phyloP scores from a whole-genome alignment of 2,888 invertebrate species.

The Pyralis farinalis region DNA sequence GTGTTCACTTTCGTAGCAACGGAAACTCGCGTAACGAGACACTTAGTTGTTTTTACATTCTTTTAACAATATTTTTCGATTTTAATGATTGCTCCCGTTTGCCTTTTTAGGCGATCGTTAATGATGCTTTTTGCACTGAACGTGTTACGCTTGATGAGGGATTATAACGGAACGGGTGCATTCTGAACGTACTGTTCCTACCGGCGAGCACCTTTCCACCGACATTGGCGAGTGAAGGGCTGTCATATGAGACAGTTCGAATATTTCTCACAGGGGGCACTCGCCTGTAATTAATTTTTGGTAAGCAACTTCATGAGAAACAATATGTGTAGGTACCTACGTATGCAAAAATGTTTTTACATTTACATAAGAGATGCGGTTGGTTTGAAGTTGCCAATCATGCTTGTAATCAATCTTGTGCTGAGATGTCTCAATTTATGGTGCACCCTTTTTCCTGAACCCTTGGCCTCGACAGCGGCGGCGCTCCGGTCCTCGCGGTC shows the following conservation, averaged over 20 bases:
- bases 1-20: constrained; percentile 76
- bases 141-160: constrained; percentile 68
- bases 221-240: constrained; percentile 62
- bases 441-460: constrained; percentile 44
- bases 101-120: constrained; percentile 77
- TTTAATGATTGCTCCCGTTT: constrained; percentile 77
- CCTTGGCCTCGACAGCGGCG: constrained; percentile 20
- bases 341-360: constrained; percentile 42
- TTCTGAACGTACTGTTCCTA: constrained; percentile 47
- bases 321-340: constrained; percentile 35
- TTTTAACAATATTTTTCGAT: constrained; percentile 71
- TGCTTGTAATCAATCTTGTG: constrained; percentile 68
- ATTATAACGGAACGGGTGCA: constrained; percentile 73
- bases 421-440: constrained; percentile 70
- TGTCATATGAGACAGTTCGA: constrained; percentile 62
- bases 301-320: constrained; percentile 40
- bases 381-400: constrained; percentile 65
- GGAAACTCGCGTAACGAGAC: constrained; percentile 74
- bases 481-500: constrained; percentile 25
- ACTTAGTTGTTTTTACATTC: constrained; percentile 60
- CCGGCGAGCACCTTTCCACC: constrained; percentile 44
- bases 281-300: constrained; percentile 58
- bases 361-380: constrained; percentile 58
- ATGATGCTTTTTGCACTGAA: constrained; percentile 75
- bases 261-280: constrained; percentile 62